phyloP scores from a whole-genome alignment of 2,797 vertebrate species.

The Pelochelys cantorii region DNA sequence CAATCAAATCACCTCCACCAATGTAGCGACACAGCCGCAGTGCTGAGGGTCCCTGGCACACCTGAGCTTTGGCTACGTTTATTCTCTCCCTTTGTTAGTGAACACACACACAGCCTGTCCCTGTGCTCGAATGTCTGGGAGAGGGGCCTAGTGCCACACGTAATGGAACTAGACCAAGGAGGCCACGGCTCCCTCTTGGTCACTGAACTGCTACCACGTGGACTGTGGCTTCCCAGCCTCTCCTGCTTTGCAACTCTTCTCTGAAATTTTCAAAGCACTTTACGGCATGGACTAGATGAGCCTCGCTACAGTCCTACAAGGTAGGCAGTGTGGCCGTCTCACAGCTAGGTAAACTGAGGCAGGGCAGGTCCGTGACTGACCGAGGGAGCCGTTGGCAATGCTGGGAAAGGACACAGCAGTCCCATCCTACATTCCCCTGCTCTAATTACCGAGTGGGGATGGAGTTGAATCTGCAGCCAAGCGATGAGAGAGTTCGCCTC shows the following conservation, averaged over 20 bases:
- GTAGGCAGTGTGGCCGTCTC: neutral
- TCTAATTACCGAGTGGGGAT: neutral
- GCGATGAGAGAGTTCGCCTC: neutral
- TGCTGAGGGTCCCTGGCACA: neutral
- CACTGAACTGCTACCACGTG: neutral
- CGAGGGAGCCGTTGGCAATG: neutral
- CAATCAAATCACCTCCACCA: neutral
- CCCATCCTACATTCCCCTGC: neutral
- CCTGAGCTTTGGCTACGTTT: neutral
- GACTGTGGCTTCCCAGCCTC: neutral
- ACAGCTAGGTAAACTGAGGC: neutral
- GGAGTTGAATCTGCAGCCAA: neutral
- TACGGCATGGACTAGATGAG: neutral
- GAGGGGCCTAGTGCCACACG: neutral
- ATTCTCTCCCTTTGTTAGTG: neutral
- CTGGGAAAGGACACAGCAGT: neutral
- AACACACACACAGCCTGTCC: neutral
- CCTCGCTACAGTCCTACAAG: neutral
- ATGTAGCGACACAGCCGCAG: neutral
- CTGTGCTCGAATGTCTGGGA: neutral
- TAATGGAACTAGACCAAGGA: neutral
- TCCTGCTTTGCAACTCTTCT: neutral
- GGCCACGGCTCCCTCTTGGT: neutral
- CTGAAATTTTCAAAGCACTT: neutral
- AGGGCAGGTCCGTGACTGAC: neutral